Conservation (phyloP, 2,888 invertebrate species). For the Hemistola chrysoprasaria region DNA sequence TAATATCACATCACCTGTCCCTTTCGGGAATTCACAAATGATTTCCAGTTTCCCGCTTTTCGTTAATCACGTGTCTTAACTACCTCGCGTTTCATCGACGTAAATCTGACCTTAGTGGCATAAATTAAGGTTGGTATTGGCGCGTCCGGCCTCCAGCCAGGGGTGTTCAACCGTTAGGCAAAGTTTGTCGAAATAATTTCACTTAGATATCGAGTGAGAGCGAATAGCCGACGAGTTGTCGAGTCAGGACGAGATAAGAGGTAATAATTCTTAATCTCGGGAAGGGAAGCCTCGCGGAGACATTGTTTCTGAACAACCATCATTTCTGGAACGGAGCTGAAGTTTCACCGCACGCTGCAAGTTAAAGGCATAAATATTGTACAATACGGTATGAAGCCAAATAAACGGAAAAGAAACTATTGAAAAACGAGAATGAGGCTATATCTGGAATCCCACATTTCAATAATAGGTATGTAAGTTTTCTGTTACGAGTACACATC, state of each 20-base stretch:
- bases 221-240: constrained; percentile 70
- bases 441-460: not conserved
- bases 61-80: constrained; percentile 74
- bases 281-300: constrained; percentile 44
- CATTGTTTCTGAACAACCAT: constrained; percentile 60
- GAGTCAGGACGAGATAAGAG: constrained; percentile 68
- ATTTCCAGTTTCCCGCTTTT: constrained; percentile 77
- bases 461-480: not conserved
- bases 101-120: constrained; percentile 41
- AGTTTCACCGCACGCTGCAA: constrained; percentile 38
- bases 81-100: constrained; percentile 28
- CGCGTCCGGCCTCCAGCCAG: constrained; percentile 30
- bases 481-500: constrained; percentile 4
- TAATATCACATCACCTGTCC: constrained; percentile 75
- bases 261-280: constrained; percentile 72
- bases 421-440: constrained; percentile 1
- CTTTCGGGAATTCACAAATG: constrained; percentile 75
- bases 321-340: constrained; percentile 47
- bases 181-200: constrained; percentile 77
- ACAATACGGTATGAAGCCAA: constrained; percentile 26
- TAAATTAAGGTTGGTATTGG: constrained; percentile 41
- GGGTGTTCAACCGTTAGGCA: constrained; percentile 62
- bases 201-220: constrained; percentile 63
- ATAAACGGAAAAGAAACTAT: no score
- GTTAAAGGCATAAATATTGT: constrained; percentile 30